Conservation (phyloP, 2,888 invertebrate genomes). For the Hydrotaea diabolus region DNA sequence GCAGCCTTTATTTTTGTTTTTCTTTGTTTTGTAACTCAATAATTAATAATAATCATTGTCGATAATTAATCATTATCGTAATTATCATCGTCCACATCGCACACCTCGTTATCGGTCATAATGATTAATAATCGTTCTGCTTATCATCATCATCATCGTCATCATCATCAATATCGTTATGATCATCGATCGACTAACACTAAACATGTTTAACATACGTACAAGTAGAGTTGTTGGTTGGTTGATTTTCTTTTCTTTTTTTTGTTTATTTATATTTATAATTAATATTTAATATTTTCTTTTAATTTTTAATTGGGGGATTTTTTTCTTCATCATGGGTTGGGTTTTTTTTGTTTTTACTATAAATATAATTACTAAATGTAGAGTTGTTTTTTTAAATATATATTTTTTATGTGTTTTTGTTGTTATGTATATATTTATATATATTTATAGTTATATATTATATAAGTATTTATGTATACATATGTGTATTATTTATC, state of each 20-base stretch:
- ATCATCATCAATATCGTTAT: not conserved
- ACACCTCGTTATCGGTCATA: conserved; percentile 31
- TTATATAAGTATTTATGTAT: conserved; percentile 19
- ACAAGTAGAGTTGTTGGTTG: conserved; percentile 55
- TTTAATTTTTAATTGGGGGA: not conserved
- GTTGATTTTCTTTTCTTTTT: not conserved
- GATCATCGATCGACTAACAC: conserved; percentile 55
- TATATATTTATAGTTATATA: conserved; percentile 37
- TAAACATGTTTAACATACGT: conserved; percentile 68
- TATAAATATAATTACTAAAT: conserved; percentile 66
- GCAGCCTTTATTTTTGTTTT: conserved; percentile 59
- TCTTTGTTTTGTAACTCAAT: conserved; percentile 59
- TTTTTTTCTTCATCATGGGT: conserved; percentile 20
- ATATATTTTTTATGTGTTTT: conserved; percentile 32
- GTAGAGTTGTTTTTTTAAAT: conserved; percentile 46
- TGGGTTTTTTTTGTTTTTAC: conserved; percentile 36
- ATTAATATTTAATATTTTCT: conserved; percentile 47
- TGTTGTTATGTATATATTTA: conserved; percentile 45
- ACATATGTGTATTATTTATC: not conserved
- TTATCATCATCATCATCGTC: conserved; percentile 60
- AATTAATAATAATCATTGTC: conserved; percentile 21
- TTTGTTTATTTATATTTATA: conserved; percentile 50
- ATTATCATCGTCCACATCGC: conserved; percentile 21
- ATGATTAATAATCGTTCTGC: too few species aligned
- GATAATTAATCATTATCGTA: conserved; percentile 55